Percentiles rank a stretch among this genome's conserved stretches.
Conservation (phyloP, 92 coral and sea anemone genomes). For the Hydrozoanthus gracilis region DNA sequence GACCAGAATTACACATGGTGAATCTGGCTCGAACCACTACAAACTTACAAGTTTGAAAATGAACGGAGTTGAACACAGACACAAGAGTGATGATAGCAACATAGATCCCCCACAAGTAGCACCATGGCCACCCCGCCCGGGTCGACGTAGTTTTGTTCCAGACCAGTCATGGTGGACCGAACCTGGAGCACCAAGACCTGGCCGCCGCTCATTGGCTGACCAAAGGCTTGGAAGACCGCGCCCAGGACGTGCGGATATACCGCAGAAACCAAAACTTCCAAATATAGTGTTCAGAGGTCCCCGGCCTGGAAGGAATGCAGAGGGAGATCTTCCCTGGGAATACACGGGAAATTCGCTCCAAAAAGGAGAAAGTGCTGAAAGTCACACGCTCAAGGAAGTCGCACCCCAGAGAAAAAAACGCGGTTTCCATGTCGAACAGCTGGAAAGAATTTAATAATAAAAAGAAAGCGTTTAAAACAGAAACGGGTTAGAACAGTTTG, state of each 20-base stretch:
- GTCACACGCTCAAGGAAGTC: conserved; percentile 29
- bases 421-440: not conserved
- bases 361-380: conserved; percentile 32
- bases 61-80: conserved; percentile 33
- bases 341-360: conserved; percentile 36
- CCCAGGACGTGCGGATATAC: conserved; percentile 26
- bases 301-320: conserved; percentile 45
- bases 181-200: conserved; percentile 4
- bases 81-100: not conserved
- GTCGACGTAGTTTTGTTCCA: conserved; percentile 22
- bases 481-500: too few species aligned
- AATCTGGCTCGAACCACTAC: conserved; percentile 38
- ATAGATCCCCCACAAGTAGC: not conserved
- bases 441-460: not conserved
- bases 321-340: conserved; percentile 41
- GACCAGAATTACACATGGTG: conserved; percentile 21
- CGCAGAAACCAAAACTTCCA: conserved; percentile 1
- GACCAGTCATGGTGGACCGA: conserved; percentile 3
- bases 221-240: not conserved
- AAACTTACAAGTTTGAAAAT: conserved; percentile 36
- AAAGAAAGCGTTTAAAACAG: too few species aligned
- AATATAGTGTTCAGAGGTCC: not conserved
- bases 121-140: conserved; percentile 35
- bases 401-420: conserved; percentile 24
- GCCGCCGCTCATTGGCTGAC: conserved; percentile 17